Evolutionary conservation across 2,888 invertebrate genomes (phyloP).

Genomic region (Kuschelorhynchus macadamiae): DNA sequence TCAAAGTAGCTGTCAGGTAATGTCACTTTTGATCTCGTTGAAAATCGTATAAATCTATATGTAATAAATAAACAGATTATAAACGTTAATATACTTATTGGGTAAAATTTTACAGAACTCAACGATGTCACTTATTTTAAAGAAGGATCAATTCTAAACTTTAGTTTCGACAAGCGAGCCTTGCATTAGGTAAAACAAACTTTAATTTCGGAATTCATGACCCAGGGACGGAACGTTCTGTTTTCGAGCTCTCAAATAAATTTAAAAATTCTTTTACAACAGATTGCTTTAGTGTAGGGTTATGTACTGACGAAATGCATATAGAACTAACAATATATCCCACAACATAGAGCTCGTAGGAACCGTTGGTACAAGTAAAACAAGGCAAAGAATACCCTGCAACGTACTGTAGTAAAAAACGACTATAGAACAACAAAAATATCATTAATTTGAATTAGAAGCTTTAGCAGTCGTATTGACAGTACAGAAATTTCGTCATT

Average conservation of each 20-base stretch:
- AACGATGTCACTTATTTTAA: constrained; percentile 27
- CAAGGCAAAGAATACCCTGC: too few species aligned
- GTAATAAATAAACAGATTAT: constrained; percentile 20
- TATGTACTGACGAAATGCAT: not conserved
- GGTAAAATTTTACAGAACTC: constrained; percentile 27
- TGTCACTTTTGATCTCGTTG: constrained; percentile 13
- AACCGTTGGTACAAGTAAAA: too few species aligned
- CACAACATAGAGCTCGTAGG: too few species aligned
- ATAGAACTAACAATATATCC: too few species aligned
- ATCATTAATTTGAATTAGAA: too few species aligned
- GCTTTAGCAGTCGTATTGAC: too few species aligned
- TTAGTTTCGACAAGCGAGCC: not conserved
- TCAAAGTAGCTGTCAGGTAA: constrained; percentile 10
- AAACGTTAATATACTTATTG: constrained; percentile 13
- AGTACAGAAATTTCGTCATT: too few species aligned
- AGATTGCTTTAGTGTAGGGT: not conserved
- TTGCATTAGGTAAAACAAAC: constrained; percentile 22
- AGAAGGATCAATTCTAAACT: constrained; percentile 8
- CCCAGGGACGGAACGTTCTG: constrained; percentile 20
- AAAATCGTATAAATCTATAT: constrained; percentile 14
- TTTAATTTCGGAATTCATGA: constrained; percentile 24
- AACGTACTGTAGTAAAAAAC: too few species aligned
- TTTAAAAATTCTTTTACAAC: not conserved
- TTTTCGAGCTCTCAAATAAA: constrained; percentile 20
- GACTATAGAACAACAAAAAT: too few species aligned